A percentile compares a stretch with the other conserved stretches of the same genome.
phyloP scores from a whole-genome alignment of 2,113 vertebrate genomes.

The Archilochus colubris region DNA sequence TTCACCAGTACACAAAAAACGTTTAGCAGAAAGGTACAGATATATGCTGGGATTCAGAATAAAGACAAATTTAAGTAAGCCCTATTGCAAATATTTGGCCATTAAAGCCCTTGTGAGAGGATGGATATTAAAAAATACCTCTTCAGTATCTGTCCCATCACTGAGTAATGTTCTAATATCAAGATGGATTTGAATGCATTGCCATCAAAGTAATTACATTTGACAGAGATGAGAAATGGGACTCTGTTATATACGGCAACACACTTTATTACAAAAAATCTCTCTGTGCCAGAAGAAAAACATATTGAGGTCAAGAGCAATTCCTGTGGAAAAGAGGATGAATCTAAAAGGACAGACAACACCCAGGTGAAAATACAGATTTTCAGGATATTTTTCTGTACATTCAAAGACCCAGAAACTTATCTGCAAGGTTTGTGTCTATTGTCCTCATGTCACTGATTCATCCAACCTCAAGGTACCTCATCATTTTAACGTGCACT shows the following conservation, averaged over 20 bases:
- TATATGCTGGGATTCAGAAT: background rate
- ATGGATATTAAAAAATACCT: background rate
- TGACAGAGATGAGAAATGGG: conserved; percentile 30
- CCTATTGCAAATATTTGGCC: background rate
- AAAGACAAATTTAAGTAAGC: background rate
- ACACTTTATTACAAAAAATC: background rate
- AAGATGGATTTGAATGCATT: background rate
- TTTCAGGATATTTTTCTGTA: background rate
- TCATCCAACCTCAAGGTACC: background rate
- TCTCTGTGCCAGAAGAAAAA: background rate
- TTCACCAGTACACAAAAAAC: background rate
- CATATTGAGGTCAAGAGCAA: conserved; percentile 13
- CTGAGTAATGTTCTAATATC: background rate
- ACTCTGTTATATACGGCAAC: background rate
- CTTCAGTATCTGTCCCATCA: background rate
- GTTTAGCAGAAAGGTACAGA: background rate
- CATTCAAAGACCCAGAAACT: background rate
- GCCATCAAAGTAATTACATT: conserved; percentile 8
- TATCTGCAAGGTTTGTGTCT: background rate
- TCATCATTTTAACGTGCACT: background rate
- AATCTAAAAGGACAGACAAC: background rate
- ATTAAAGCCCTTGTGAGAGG: background rate
- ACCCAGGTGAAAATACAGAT: background rate
- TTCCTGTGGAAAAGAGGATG: background rate
- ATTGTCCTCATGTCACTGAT: background rate